phyloP scores from a whole-genome alignment of 2,797 vertebrate species.

The Stomatorhinus walkeri region DNA sequence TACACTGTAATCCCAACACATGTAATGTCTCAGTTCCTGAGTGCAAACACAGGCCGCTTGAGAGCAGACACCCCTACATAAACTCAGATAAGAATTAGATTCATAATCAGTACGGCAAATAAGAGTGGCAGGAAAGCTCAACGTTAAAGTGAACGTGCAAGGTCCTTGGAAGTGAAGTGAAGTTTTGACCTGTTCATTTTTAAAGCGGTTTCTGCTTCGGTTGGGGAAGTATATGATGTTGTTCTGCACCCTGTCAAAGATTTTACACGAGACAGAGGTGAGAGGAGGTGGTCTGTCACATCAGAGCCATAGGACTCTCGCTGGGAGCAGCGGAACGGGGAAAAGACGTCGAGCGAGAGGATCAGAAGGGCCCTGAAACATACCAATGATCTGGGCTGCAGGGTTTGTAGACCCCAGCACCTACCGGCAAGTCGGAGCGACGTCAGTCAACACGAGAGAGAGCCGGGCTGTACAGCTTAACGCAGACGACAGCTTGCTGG shows the following conservation, averaged over 20 bases:
- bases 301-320: background rate
- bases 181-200: background rate
- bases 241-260: background rate
- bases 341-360: background rate
- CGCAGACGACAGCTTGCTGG: background rate
- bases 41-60: background rate
- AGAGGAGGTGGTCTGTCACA: background rate
- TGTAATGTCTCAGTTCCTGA: background rate
- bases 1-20: background rate
- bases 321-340: background rate
- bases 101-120: background rate
- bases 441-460: background rate
- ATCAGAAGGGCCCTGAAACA: background rate
- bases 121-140: background rate
- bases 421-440: background rate
- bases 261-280: background rate
- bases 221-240: background rate
- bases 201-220: background rate
- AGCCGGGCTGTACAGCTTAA: background rate
- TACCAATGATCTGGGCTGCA: background rate
- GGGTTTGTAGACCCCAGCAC: background rate
- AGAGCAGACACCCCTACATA: background rate
- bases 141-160: background rate
- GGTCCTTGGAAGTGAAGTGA: background rate
- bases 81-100: background rate